Evolutionary conservation across 1,140 invertebrate genomes (phyloP).

Genomic region (Pogonus chalceus): DNA sequence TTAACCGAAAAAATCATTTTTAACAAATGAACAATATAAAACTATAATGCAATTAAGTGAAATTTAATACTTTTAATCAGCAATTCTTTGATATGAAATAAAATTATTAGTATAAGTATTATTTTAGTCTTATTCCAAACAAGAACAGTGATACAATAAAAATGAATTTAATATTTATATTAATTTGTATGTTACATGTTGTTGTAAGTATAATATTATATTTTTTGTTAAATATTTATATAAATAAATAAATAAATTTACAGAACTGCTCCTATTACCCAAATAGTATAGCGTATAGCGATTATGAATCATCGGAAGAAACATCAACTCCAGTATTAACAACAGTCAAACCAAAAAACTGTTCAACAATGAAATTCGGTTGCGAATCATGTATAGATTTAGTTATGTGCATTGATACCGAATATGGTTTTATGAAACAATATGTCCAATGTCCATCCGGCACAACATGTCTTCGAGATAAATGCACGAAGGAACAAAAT

Average conservation of each 20-base stretch:
- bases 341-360: not conserved
- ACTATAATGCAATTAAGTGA: too few species aligned
- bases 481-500: not conserved
- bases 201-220: not conserved
- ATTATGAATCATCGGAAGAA: not conserved
- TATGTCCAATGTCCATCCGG: not conserved
- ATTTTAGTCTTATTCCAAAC: too few species aligned
- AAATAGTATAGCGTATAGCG: not conserved
- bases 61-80: too few species aligned
- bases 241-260: not conserved
- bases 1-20: too few species aligned
- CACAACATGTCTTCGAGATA: constrained; percentile 1
- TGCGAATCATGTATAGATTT: constrained; percentile 6
- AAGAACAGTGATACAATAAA: too few species aligned
- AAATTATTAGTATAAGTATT: too few species aligned
- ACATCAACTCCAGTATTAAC: not conserved
- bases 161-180: too few species aligned
- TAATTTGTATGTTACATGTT: not conserved
- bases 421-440: constrained; percentile 7
- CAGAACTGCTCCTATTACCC: not conserved
- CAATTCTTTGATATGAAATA: too few species aligned
- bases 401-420: constrained; percentile 4
- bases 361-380: not conserved
- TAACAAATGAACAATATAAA: too few species aligned
- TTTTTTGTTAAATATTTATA: not conserved